A percentile compares a stretch with the other conserved stretches of the same genome.
These are phyloP conservation scores for Platerodrilus igneus DNA, from an alignment of 2,888 invertebrate genomes.

Conservation along the genomic window DNA sequence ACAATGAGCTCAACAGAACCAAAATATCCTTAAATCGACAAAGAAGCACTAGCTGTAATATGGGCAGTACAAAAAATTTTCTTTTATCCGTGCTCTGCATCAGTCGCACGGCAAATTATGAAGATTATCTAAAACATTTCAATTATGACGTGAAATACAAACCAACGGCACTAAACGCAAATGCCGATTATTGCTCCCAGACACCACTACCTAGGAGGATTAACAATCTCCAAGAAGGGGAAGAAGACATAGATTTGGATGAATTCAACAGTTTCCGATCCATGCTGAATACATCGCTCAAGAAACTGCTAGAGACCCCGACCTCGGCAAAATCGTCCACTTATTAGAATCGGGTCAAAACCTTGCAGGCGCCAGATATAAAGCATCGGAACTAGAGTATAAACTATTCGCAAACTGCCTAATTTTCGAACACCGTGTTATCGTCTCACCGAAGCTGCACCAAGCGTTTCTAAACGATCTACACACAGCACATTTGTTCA, in stretches of 20 bases:
- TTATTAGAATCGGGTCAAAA: conserved; percentile 3
- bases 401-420: no score
- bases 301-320: conserved; percentile 9
- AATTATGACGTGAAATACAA: no score
- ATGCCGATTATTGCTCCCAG: no score
- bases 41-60: conserved; percentile 21
- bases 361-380: no score
- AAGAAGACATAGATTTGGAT: no score
- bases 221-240: no score
- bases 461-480: conserved; percentile 21
- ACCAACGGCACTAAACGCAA: no score
- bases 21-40: conserved; percentile 24
- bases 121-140: conserved; percentile 1
- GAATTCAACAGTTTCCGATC: conserved; percentile 15
- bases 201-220: no score
- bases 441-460: conserved; percentile 23
- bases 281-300: conserved; percentile 4
- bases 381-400: no score
- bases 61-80: conserved; percentile 20
- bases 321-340: conserved; percentile 8
- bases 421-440: no score
- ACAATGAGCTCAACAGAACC: conserved; percentile 20
- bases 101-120: conserved; percentile 21
- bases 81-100: conserved; percentile 22
- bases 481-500: conserved; percentile 31